Percentiles rank a stretch among this genome's conserved stretches.
Conservation (phyloP, 2,113 vertebrate genomes). For the Grallaria varia region DNA sequence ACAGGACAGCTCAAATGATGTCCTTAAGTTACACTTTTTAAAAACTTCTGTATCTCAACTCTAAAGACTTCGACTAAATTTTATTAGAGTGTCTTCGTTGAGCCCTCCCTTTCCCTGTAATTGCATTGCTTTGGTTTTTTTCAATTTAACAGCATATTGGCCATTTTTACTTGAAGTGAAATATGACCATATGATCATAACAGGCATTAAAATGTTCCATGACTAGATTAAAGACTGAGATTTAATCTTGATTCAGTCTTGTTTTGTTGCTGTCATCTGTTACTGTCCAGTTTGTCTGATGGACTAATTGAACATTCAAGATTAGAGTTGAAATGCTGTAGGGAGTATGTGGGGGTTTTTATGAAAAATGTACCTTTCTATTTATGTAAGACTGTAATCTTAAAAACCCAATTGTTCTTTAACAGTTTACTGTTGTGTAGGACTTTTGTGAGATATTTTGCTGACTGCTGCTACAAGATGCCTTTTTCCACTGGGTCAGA, state of each 20-base stretch:
- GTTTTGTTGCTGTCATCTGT: background rate
- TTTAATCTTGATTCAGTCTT: background rate
- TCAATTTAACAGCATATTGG: background rate
- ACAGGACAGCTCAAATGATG: background rate
- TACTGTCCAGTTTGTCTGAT: background rate
- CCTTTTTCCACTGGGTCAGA: background rate
- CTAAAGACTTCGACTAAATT: background rate
- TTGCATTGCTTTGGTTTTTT: background rate
- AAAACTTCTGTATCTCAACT: background rate
- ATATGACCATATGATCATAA: background rate
- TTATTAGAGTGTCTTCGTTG: rapidly evolving
- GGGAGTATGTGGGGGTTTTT: background rate
- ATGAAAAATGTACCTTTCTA: background rate
- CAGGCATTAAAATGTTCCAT: background rate
- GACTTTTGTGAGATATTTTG: background rate
- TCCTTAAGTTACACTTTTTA: background rate
- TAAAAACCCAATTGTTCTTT: background rate
- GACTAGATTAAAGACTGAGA: background rate
- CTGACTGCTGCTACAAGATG: background rate
- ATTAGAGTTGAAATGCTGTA: background rate
- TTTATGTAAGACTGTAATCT: background rate
- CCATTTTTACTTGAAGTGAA: background rate
- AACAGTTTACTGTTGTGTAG: background rate
- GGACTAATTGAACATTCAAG: background rate
- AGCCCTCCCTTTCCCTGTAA: rapidly evolving